Conservation (phyloP, 2,113 vertebrate genomes). For the Engystomops pustulosus region DNA sequence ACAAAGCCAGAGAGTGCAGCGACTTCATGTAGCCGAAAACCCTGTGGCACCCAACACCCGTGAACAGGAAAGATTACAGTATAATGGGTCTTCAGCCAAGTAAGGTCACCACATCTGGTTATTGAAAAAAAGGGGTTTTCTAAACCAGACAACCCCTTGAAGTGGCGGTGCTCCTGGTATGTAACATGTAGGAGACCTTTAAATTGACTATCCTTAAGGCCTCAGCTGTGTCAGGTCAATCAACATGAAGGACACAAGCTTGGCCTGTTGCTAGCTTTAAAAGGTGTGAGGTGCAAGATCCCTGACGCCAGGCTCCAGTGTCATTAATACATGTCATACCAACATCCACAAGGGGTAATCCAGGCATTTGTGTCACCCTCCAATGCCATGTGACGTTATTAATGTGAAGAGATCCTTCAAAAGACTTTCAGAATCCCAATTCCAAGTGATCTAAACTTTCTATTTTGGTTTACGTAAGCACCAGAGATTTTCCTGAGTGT, state of each 20-base stretch:
- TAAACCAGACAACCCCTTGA: background rate
- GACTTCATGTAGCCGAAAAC: too few relatives aligned
- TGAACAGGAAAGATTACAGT: too few relatives aligned
- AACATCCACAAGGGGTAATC: background rate
- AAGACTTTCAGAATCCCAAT: background rate
- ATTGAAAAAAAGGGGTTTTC: background rate
- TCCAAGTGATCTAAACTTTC: background rate
- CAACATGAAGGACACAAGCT: constrained; percentile 15
- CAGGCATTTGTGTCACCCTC: background rate
- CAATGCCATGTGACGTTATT: background rate
- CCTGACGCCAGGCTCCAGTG: background rate
- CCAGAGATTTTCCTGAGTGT: background rate
- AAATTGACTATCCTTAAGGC: background rate
- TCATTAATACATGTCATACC: constrained; percentile 16
- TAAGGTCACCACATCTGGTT: too few relatives aligned
- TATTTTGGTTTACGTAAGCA: background rate
- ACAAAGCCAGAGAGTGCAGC: too few relatives aligned
- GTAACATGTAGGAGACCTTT: background rate
- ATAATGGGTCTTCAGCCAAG: too few relatives aligned
- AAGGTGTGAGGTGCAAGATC: constrained; percentile 18
- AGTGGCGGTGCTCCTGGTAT: background rate
- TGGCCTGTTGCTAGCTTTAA: background rate
- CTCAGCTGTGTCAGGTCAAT: constrained; percentile 34
- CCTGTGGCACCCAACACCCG: too few relatives aligned
- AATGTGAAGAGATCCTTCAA: background rate